Conservation (phyloP, 2,888 invertebrate genomes). For the Uropetala carovei region DNA sequence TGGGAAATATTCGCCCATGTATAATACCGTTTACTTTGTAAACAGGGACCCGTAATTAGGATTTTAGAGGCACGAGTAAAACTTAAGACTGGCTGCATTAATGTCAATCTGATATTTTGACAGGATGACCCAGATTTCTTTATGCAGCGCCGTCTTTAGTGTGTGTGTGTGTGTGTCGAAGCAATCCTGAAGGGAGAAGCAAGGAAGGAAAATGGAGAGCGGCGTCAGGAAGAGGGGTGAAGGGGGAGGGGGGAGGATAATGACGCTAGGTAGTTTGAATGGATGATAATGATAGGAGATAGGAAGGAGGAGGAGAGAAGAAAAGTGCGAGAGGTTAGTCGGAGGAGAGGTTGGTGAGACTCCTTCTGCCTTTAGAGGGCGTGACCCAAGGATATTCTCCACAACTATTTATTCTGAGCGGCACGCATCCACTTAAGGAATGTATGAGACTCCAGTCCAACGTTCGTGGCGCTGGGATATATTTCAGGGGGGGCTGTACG, state of each 20-base stretch:
- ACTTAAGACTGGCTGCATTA: too few species aligned
- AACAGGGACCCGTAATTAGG: too few species aligned
- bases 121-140: background rate
- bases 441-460: background rate
- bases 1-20: too few species aligned
- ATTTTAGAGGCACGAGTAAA: too few species aligned
- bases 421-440: conserved; percentile 47
- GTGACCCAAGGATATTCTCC: background rate
- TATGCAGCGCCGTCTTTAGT: background rate
- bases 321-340: background rate
- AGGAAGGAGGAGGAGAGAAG: background rate
- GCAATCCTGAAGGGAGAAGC: background rate
- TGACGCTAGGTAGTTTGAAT: background rate
- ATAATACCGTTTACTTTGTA: too few species aligned
- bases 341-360: background rate
- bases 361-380: background rate
- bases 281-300: background rate
- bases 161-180: background rate
- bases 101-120: background rate
- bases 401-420: conserved; percentile 29
- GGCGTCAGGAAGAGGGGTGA: background rate
- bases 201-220: background rate
- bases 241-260: conserved; percentile 15
- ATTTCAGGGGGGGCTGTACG: background rate
- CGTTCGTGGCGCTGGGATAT: conserved; percentile 42